phyloP scores from a whole-genome alignment of 2,113 vertebrate species.

The cattle (Bos taurus) region DNA sequence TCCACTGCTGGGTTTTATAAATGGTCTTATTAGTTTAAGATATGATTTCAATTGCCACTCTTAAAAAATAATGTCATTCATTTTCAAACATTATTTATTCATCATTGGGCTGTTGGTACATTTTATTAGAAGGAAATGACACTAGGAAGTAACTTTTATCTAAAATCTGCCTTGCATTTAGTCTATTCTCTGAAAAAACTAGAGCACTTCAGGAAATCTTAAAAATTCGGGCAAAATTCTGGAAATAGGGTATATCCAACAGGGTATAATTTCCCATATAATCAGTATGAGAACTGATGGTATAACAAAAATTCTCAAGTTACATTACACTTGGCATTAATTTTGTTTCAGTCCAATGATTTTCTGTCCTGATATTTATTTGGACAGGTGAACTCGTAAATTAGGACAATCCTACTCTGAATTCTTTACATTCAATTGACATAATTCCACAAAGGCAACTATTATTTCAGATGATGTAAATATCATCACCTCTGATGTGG shows the following conservation, averaged over 20 bases:
- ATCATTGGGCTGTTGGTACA: background rate
- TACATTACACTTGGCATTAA: background rate
- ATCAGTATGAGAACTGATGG: background rate
- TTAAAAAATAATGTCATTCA: background rate
- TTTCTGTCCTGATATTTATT: background rate
- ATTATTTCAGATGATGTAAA: background rate
- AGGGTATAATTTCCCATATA: background rate
- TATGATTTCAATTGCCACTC: background rate
- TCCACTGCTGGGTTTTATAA: background rate
- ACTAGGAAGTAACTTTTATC: background rate
- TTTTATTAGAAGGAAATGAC: background rate
- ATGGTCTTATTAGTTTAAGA: background rate
- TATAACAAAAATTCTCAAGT: background rate
- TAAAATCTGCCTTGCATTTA: background rate
- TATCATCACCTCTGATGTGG: background rate
- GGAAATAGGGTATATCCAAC: background rate
- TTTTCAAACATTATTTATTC: background rate
- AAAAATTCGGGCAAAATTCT: background rate
- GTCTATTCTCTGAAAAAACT: background rate
- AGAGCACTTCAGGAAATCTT: rapidly evolving
- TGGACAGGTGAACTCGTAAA: background rate
- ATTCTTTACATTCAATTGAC: background rate
- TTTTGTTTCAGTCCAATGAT: background rate
- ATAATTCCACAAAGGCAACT: background rate
- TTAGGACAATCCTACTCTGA: background rate